Base-by-base conservation (phyloP, 2,113 vertebrate species). In the Amazona vittata region DNA sequence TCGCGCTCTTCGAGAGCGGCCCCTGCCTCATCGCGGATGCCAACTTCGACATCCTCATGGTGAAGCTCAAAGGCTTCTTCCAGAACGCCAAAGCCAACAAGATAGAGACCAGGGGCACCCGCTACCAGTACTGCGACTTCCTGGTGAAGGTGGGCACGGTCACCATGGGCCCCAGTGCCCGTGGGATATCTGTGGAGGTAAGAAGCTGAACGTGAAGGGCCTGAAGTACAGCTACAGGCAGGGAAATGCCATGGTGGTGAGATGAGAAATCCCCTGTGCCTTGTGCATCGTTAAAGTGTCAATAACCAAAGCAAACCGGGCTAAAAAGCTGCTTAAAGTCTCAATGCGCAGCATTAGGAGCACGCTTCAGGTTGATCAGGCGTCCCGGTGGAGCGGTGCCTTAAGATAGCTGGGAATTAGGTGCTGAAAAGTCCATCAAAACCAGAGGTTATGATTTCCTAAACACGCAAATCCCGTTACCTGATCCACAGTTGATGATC, bases 21-120 rank as follows among this genome's bases (percentile, higher is more conserved):
- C 99, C 99, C 60, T 99, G 98, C 83, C 98, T 99, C 15, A 95
- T 98, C n/a, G 99, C 99, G 0, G 99, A 99, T 4, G 97, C 98
- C 92, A 99, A 99, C 98, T 99, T 99, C 5, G 99, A 99, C 33
- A 98, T 98, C 52, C 99, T 99, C 5, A 99, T 99, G 99, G 98
- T 99, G 93, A 99, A 99, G 92, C 96, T 99, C 64, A 99, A 99
- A 97, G 99, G 99, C 64, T 99, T 99, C 96, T 99, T 99, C 96
- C 99, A 99, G 95, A 99, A 99, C 3, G 99, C 99, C 88, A 99
- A 99, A 87, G 99, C 98, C 10, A 99, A 99, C 98, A 99, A 99
- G 97, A 99, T 99, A 68, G 99, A 99, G 97, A 99, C 98, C 92
- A 98, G 99, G 3, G 99, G 99, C 5, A 98, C 99, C 5, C 98